A percentile compares a stretch with the other conserved stretches of the same genome.
Evolutionary conservation across 37 sponge, comb jelly and placozoan genomes (phyloP).

Genomic region (Eunapius fragilis): DNA sequence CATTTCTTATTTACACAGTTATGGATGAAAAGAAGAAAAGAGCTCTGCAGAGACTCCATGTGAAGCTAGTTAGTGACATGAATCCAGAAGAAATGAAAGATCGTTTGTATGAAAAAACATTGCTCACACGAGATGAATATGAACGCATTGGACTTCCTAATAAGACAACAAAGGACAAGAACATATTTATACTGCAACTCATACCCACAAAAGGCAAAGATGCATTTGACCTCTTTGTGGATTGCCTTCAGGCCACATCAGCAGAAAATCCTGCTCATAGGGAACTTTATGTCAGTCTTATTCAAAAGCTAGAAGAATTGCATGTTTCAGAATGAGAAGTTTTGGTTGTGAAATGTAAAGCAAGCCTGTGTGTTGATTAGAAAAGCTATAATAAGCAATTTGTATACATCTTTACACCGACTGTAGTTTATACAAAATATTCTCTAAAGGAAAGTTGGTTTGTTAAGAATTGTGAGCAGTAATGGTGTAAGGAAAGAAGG

Average conservation of each 20-base stretch:
- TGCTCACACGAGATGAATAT: conserved; percentile 48
- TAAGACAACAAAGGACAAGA: conserved; percentile 48
- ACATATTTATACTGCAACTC: conserved; percentile 36
- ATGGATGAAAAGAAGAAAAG: conserved; percentile 17
- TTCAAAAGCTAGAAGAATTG: neutral
- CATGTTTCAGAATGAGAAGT: too few species aligned
- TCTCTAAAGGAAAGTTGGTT: too few species aligned
- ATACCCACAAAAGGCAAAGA: conserved; percentile 41
- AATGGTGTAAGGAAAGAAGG: too few species aligned
- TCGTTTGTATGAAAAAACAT: conserved; percentile 8
- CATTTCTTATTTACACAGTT: too few species aligned
- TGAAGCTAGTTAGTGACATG: conserved; percentile 33
- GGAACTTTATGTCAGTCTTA: conserved; percentile 3
- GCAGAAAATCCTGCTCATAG: conserved; percentile 29
- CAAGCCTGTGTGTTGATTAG: too few species aligned
- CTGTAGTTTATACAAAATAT: too few species aligned
- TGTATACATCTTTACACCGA: too few species aligned
- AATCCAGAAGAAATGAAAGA: conserved; percentile 43
- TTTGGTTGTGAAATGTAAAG: too few species aligned
- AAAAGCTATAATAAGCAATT: too few species aligned
- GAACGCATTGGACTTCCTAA: conserved; percentile 36
- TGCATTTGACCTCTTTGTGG: conserved; percentile 48
- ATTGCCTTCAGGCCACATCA: conserved; percentile 24
- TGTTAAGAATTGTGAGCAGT: too few species aligned
- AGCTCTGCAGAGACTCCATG: conserved; percentile 6